Base-by-base conservation (phyloP, 2,113 vertebrate genomes). In the Lepus americanus region DNA sequence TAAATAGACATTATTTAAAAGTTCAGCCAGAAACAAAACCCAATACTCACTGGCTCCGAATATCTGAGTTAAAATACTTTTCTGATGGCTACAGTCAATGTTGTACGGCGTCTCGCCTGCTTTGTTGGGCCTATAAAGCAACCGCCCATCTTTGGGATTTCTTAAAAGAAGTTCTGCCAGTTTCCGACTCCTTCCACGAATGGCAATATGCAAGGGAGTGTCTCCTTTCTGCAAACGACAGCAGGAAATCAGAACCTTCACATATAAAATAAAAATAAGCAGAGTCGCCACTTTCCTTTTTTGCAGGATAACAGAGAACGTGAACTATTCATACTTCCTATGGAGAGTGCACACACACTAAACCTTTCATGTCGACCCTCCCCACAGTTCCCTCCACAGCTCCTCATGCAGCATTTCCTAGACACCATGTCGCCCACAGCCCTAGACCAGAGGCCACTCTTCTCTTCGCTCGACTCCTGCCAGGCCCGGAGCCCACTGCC, bases 61-160 rank as follows among this genome's bases (percentile, higher is more conserved):
- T 98, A 99, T 99, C 96, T 99, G 99, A 0, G 99, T 99, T 96
- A 99, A 98, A 98, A 99, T 99, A 97, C 99, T 99, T 97, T 99
- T 99, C 98, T 99, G 99, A 96, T 99, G 99, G 95, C 99, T 99
- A 94, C 99, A 99, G 98, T 99, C 99, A 11, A 99, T 99, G 98
- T 99, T 99, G 98, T 99, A 99, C 0, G 99, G 99, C 0, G 99
- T 99, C 98, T 99, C 99, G 84, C 99, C 99, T 36, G 99, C 98
- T 97, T 99, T 99, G 98, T 99, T 99, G 22, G 99, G 99, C 39
- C 99, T 99, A 63, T 99, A 99, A 73, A 99, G 99, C 79, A 99
- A 97, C 33, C 99, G 98, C 49, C 99, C 99, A 94, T 99, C 99
- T 98, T 99, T 99, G 9, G 99, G 99, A 95, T 99, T 99, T 96